Percentiles rank a stretch among this genome's conserved stretches.
Evolutionary conservation across 2,797 vertebrate species (phyloP).

Genomic region (Tympanoctomys barrerae): DNA sequence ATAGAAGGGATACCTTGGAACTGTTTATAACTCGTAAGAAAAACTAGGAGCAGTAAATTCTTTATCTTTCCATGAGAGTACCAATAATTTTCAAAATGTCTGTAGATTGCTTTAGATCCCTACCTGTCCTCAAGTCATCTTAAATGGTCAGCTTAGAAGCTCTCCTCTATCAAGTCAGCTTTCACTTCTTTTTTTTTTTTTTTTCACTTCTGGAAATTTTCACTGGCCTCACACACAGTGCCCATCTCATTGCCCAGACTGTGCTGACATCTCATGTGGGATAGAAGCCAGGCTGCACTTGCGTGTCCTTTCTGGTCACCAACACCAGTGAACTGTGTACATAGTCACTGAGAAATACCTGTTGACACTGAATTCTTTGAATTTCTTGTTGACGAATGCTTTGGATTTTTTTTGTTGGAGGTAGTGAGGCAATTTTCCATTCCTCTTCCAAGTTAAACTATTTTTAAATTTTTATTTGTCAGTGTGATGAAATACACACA

Average conservation of each 20-base stretch:
- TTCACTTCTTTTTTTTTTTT: neutral
- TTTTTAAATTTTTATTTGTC: neutral
- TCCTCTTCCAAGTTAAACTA: neutral
- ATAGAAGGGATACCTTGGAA: neutral
- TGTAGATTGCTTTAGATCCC: neutral
- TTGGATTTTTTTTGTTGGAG: neutral
- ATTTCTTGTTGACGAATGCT: neutral
- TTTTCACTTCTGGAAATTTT: neutral
- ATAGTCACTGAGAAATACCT: neutral
- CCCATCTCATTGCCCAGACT: neutral
- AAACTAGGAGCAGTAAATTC: conserved; percentile 30
- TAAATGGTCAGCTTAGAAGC: neutral
- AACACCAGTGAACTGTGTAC: neutral
- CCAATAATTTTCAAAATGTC: conserved; percentile 17
- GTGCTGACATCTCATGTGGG: neutral
- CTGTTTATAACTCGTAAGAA: conserved; percentile 41
- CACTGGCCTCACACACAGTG: conserved; percentile 4
- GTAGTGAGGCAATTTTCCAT: neutral
- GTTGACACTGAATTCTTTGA: conserved; percentile 2
- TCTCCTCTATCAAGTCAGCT: neutral
- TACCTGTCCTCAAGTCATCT: neutral
- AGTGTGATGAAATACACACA: neutral
- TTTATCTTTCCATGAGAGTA: neutral
- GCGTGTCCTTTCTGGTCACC: neutral
- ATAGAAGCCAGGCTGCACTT: neutral